Conservation (phyloP, 64 coral and sea anemone genomes). For the Acropora tenuis region DNA sequence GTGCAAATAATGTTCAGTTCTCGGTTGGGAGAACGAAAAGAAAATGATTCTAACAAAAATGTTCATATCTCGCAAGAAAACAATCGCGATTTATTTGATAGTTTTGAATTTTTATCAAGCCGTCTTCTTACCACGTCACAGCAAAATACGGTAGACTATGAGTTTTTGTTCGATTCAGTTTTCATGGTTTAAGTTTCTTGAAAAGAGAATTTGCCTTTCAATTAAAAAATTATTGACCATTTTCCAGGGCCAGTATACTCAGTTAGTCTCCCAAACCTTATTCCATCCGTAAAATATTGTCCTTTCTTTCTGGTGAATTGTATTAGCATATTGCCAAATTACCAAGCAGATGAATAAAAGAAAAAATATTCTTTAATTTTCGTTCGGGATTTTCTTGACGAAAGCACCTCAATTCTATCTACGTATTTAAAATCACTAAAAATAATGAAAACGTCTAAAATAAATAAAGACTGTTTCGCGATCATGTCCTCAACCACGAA, state of each 20-base stretch:
- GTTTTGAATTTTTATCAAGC: not conserved
- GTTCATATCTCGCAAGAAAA: not conserved
- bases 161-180: not conserved
- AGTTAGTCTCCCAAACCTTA: not conserved
- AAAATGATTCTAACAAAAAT: not conserved
- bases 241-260: not conserved
- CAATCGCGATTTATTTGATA: not conserved
- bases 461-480: not conserved
- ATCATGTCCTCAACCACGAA: not conserved
- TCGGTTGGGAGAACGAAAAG: not conserved
- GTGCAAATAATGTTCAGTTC: too few relatives aligned
- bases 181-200: not conserved
- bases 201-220: not conserved
- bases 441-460: not conserved
- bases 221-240: not conserved
- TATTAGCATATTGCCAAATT: conserved; percentile 25
- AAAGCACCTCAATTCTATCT: not conserved
- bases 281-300: not conserved
- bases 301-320: not conserved
- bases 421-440: not conserved
- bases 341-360: not conserved
- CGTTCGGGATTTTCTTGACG: not conserved
- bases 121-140: conserved; percentile 29
- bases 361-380: not conserved
- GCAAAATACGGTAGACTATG: not conserved